Conservation (phyloP, 2,113 vertebrate genomes). For the Erinaceus europaeus region DNA sequence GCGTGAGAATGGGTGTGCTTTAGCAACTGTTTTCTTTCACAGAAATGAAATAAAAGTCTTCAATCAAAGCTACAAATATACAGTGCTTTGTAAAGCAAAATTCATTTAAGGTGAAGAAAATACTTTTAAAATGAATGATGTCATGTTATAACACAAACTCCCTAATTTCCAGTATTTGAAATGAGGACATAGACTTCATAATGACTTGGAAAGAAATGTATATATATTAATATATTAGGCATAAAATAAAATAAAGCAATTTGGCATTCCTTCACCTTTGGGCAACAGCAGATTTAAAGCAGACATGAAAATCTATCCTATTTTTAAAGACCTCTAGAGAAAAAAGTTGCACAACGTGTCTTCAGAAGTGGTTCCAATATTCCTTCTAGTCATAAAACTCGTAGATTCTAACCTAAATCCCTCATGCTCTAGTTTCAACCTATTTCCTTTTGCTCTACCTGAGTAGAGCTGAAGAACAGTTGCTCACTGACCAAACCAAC, state of each 20-base stretch:
- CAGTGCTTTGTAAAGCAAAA: slow-evolving; percentile 6
- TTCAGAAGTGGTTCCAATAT: slow-evolving; percentile 54
- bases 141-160: background rate
- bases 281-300: slow-evolving; percentile 52
- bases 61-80: background rate
- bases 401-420: slow-evolving; percentile 58
- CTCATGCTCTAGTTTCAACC: background rate
- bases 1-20: background rate
- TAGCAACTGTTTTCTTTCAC: background rate
- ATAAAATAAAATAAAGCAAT: slow-evolving; percentile 44
- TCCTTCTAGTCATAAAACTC: slow-evolving; percentile 53
- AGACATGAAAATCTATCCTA: slow-evolving; percentile 48
- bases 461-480: slow-evolving; percentile 21
- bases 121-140: slow-evolving; percentile 23
- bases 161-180: slow-evolving; percentile 27
- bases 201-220: slow-evolving; percentile 47
- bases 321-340: slow-evolving; percentile 54
- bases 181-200: slow-evolving; percentile 28
- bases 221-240: slow-evolving; percentile 11
- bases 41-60: background rate
- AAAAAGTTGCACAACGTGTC: slow-evolving; percentile 20
- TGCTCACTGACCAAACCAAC: slow-evolving; percentile 8
- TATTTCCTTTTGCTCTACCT: slow-evolving; percentile 10
- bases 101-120: slow-evolving; percentile 1
- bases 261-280: slow-evolving; percentile 38